phyloP scores from a whole-genome alignment of 30 jellyfish, hydroid and myxozoan species.

The Pseudorhiza aurosa region DNA sequence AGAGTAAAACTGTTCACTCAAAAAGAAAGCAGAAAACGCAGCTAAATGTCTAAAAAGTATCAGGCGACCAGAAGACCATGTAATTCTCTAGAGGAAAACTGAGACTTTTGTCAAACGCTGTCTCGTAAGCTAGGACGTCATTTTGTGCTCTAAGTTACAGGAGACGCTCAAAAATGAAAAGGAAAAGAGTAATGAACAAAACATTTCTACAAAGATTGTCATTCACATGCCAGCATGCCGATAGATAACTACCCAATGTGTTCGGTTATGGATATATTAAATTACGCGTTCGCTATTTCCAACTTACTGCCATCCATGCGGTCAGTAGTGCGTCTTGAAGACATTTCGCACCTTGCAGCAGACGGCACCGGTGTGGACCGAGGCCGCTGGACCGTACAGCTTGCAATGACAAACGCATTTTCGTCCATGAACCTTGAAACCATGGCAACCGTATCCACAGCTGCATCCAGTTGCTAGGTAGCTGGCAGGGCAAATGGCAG shows the following conservation, averaged over 20 bases:
- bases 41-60: no score
- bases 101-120: no score
- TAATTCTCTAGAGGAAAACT: no score
- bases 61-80: no score
- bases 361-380: constrained; percentile 31
- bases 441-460: constrained; percentile 48
- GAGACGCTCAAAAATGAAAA: no score
- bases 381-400: background rate
- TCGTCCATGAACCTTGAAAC: constrained; percentile 29
- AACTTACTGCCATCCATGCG: background rate
- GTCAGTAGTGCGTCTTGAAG: background rate
- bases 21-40: no score
- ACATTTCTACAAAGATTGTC: background rate
- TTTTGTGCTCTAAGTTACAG: no score
- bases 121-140: no score
- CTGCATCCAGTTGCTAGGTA: constrained; percentile 62
- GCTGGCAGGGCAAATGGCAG: constrained; percentile 29
- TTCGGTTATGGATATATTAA: background rate
- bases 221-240: constrained; percentile 8
- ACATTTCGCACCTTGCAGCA: constrained; percentile 34
- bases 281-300: background rate
- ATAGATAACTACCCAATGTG: background rate
- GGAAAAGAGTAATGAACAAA: no score
- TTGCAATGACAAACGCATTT: constrained; percentile 49
- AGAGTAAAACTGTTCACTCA: no score